Evolutionary conservation across 2,113 vertebrate species (phyloP).

Genomic region (Tychaedon coryphoeus): DNA sequence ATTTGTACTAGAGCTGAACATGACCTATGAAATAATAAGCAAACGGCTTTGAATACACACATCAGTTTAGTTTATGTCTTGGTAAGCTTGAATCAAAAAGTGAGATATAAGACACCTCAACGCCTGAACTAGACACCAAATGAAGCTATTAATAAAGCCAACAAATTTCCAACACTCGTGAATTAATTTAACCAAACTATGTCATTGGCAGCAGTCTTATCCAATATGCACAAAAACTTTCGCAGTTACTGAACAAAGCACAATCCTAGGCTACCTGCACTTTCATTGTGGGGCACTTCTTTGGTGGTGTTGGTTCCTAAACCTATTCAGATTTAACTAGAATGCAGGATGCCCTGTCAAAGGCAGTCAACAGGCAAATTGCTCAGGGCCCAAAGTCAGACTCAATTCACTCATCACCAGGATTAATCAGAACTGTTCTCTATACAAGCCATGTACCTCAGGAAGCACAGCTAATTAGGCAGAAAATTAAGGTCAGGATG

Average conservation of each 20-base stretch:
- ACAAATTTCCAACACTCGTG: neutral
- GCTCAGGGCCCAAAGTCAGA: neutral
- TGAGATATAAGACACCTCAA: neutral
- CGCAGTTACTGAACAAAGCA: neutral
- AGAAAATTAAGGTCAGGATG: conserved; percentile 12
- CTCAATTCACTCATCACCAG: neutral
- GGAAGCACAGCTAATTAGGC: neutral
- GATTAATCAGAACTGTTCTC: neutral
- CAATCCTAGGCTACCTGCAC: neutral
- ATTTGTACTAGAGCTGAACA: neutral
- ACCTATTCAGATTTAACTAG: neutral
- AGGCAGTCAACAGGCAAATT: neutral
- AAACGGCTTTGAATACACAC: neutral
- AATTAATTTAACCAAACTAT: neutral
- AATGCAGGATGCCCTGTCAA: neutral
- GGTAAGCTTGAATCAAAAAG: neutral
- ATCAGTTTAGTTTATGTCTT: neutral
- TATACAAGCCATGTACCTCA: neutral
- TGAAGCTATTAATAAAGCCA: neutral
- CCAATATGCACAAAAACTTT: neutral
- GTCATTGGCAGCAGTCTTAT: neutral
- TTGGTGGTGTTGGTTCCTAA: neutral
- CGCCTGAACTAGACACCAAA: neutral
- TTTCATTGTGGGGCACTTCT: neutral
- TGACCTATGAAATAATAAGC: neutral